phyloP scores from a whole-genome alignment of 30 jellyfish, hydroid and myxozoan species.

The Nemopilema nomurai region DNA sequence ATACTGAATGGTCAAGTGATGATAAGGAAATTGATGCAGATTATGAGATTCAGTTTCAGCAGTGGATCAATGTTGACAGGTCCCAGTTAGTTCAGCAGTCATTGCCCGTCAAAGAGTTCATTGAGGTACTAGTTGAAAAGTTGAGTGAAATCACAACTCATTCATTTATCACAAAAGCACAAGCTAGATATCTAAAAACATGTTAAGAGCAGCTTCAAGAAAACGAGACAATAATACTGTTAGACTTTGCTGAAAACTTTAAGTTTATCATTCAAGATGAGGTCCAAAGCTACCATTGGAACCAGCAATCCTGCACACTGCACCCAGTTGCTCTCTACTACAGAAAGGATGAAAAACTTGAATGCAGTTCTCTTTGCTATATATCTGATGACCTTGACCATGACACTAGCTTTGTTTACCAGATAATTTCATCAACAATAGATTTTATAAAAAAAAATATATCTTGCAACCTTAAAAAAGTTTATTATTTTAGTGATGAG shows the following conservation, averaged over 20 bases:
- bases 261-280: slow-evolving; percentile 39
- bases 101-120: slow-evolving; percentile 44
- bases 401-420: background rate
- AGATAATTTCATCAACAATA: background rate
- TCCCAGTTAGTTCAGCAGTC: slow-evolving; percentile 37
- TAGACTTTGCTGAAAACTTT: slow-evolving; percentile 60
- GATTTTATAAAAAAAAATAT: too few relatives aligned
- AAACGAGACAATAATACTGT: slow-evolving; percentile 48
- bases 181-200: slow-evolving; percentile 39
- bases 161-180: slow-evolving; percentile 64
- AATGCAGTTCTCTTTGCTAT: slow-evolving; percentile 48
- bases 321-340: slow-evolving; percentile 39
- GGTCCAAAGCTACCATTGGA: slow-evolving; percentile 41
- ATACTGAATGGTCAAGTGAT: too few relatives aligned
- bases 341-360: slow-evolving; percentile 15
- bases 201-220: slow-evolving; percentile 43
- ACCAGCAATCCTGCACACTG: slow-evolving; percentile 47
- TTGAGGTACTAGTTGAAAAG: slow-evolving; percentile 29
- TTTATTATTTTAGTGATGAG: too few relatives aligned
- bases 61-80: slow-evolving; percentile 48
- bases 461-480: background rate
- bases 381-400: slow-evolving; percentile 64
- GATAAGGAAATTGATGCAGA: background rate
- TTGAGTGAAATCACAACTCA: slow-evolving; percentile 63
- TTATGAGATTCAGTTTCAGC: slow-evolving; percentile 9